These are phyloP conservation scores for Hedychridium roseum DNA, from an alignment of 2,888 invertebrate genomes.

Conservation along the genomic window DNA sequence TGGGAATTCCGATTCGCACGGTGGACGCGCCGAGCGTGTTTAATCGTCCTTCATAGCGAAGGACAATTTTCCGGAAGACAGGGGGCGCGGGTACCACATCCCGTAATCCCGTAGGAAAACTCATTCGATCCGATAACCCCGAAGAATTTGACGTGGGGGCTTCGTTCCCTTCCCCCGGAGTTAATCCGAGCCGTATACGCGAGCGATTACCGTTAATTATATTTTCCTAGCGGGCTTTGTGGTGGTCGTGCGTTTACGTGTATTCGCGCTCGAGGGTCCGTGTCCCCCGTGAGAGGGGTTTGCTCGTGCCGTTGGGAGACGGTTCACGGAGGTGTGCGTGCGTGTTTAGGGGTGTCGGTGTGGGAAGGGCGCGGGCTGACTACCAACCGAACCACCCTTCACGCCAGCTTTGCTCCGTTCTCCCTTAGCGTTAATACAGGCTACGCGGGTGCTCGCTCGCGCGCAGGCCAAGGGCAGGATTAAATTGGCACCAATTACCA, in stretches of 20 bases:
- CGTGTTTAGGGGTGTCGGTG: slow-evolving; percentile 14
- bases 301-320: no score
- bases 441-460: no score
- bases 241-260: slow-evolving; percentile 29
- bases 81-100: slow-evolving; percentile 8
- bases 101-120: slow-evolving; percentile 43
- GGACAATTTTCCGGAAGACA: slow-evolving; percentile 25
- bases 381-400: slow-evolving; percentile 26
- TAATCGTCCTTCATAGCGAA: background rate
- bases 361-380: slow-evolving; percentile 39
- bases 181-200: slow-evolving; percentile 62
- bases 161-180: slow-evolving; percentile 29
- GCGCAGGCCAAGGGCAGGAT: slow-evolving; percentile 68
- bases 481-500: slow-evolving; percentile 75
- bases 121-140: slow-evolving; percentile 46
- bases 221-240: slow-evolving; percentile 51
- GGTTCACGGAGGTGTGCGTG: no score
- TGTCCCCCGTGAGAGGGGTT: slow-evolving; percentile 29
- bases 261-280: slow-evolving; percentile 18
- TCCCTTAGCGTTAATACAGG: slow-evolving; percentile 58
- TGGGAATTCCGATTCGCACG: no score
- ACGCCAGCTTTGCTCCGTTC: slow-evolving; percentile 27
- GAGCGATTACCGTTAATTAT: slow-evolving; percentile 64
- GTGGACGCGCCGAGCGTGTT: slow-evolving; percentile 1
- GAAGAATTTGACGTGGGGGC: slow-evolving; percentile 50